Percentiles rank a stretch among this genome's conserved stretches.
These are phyloP conservation scores for Pseudomyrmex cubaensis DNA, from an alignment of 1,140 invertebrate species.

Conservation along the genomic window DNA sequence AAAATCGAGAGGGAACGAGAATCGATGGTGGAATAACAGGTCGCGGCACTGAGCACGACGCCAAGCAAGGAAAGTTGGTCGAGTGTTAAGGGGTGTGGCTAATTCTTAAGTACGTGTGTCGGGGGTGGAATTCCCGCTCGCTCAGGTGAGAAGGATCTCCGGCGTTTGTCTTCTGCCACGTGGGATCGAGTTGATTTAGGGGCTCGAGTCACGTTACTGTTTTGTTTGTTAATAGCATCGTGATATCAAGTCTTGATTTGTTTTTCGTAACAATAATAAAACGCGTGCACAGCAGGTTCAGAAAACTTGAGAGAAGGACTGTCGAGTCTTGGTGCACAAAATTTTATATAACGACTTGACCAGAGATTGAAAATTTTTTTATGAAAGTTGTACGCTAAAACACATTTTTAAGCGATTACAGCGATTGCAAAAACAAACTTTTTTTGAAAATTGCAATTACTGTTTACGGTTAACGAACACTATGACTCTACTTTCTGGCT, in stretches of 20 bases:
- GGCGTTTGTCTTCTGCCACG: conserved; percentile 37
- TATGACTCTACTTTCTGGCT: background rate
- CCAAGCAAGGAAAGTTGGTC: conserved; percentile 16
- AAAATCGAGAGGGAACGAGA: conserved; percentile 32
- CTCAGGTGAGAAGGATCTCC: conserved; percentile 1
- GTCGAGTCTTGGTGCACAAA: background rate
- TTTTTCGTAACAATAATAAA: conserved; percentile 20
- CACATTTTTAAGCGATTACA: background rate
- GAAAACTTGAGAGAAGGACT: background rate
- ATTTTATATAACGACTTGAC: background rate
- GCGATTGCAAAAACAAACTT: background rate
- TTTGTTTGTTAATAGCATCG: conserved; percentile 29
- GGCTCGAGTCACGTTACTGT: background rate
- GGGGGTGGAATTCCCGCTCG: background rate
- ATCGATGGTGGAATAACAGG: conserved; percentile 30
- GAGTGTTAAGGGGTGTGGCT: conserved; percentile 27
- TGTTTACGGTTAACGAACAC: background rate
- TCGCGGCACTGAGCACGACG: background rate
- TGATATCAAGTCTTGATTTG: background rate
- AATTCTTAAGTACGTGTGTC: conserved; percentile 40
- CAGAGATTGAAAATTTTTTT: background rate
- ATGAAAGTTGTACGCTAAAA: background rate
- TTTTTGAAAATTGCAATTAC: background rate
- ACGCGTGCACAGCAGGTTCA: background rate
- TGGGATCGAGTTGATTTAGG: conserved; percentile 39